Evolutionary conservation across 2,797 vertebrate species (phyloP).

Genomic region (Acomys russatus): DNA sequence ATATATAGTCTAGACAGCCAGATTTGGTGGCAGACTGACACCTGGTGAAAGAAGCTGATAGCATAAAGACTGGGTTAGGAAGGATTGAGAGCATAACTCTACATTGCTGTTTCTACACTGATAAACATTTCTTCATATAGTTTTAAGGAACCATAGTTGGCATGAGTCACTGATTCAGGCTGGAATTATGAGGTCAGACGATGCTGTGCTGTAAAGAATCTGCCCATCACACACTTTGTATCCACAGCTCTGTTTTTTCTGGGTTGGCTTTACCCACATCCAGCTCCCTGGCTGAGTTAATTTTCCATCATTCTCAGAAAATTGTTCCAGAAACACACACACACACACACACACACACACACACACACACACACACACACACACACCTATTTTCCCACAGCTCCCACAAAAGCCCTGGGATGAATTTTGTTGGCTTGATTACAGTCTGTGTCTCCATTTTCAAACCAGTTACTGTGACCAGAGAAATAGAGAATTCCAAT

Average conservation of each 20-base stretch:
- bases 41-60: background rate
- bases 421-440: conserved; percentile 42
- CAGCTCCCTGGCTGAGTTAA: conserved; percentile 16
- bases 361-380: no score
- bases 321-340: no score
- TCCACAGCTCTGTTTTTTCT: conserved; percentile 9
- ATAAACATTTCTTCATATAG: background rate
- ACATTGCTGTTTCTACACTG: background rate
- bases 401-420: conserved; percentile 10
- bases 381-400: conserved; percentile 30
- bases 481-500: background rate
- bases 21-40: background rate
- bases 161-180: background rate
- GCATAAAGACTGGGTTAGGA: background rate
- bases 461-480: conserved; percentile 15
- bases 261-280: background rate
- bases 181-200: background rate
- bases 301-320: conserved; percentile 59
- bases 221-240: background rate
- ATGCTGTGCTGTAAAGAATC: background rate
- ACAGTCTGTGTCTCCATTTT: background rate
- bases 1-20: background rate
- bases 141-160: background rate
- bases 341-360: no score
- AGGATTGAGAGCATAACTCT: background rate